These are phyloP conservation scores for Hydractinia echinata DNA, from an alignment of 30 jellyfish, hydroid and myxozoan species.

Conservation along the genomic window DNA sequence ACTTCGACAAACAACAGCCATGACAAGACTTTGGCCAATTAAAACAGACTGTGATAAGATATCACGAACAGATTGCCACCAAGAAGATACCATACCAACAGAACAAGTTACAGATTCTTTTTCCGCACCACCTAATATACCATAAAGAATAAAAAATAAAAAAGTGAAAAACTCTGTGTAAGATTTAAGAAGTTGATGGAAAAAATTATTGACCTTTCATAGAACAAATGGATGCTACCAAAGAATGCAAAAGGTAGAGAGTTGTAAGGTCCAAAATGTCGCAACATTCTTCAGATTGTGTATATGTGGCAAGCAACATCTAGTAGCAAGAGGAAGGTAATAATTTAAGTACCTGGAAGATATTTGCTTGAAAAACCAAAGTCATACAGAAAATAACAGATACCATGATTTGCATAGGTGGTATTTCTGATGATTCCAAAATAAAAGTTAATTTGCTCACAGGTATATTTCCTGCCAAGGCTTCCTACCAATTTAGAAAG, in stretches of 20 bases:
- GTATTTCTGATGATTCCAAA: constrained; percentile 21
- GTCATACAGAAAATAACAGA: neutral
- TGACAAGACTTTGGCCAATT: constrained; percentile 43
- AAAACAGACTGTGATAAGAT: constrained; percentile 39
- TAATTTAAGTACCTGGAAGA: neutral
- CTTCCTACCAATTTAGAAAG: neutral
- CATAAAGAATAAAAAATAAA: neutral
- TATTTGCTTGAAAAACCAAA: too few relatives aligned
- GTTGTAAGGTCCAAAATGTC: neutral
- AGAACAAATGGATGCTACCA: constrained; percentile 35
- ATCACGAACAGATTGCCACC: constrained; percentile 73
- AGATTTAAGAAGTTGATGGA: neutral
- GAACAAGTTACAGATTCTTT: constrained; percentile 14
- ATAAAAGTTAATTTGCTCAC: constrained; percentile 18
- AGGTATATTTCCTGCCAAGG: constrained; percentile 12
- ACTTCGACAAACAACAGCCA: constrained; percentile 61
- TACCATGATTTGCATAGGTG: constrained; percentile 33
- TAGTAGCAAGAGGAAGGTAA: neutral
- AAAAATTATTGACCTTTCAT: constrained; percentile 25
- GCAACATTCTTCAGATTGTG: constrained; percentile 20
- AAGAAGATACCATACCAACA: constrained; percentile 33
- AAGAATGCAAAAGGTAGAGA: constrained; percentile 25
- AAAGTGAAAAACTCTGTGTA: neutral
- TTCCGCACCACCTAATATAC: constrained; percentile 29
- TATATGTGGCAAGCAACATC: constrained; percentile 14